Evolutionary conservation across 2,797 vertebrate genomes (phyloP), one percentile per base, ranked within the genome.

Genomic region (Scolopax rusticola): DNA sequence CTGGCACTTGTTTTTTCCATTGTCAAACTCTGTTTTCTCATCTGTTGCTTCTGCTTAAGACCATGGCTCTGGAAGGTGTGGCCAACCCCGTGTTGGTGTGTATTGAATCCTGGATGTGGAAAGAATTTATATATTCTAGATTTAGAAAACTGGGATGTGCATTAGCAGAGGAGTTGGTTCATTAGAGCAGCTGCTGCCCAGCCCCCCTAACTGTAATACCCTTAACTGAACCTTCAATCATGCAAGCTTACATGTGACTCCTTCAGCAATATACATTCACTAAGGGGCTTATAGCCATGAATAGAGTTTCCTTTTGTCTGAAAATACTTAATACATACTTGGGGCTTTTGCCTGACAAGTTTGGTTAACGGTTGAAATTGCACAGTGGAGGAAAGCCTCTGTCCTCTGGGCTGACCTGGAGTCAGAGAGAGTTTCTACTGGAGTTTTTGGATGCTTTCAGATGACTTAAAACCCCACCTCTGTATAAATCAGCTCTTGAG

Each of bases 371-470:
- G 21, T 6, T 61, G 48, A 11, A 40, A 15, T 12, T 27, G 61
- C 20, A 7, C 7, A 2, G 21, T 3, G 40, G 23, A 20, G 53
- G 38, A 25, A 33, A 56, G 36, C 36, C 41, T 27, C n/a, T 2
- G 8, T 61, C n/a, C 85, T 36, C 54, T 4, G 40, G 27, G 20
- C n/a, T 1, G 2, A 9, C 8, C 30, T 1, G 1, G 18, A 9
- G 38, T 2, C 3, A 9, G 16, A 4, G 41, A 21, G 51, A 12
- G 16, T 16, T 38, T 36, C 51, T 59, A 2, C 59, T 23, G 50
- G 15, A 38, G 57, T 30, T 40, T 15, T 28, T 6, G 27, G 1
- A 12, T 17, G 30, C 38, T 45, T 27, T 27, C 56, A 30, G 10
- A 9, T 27, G 3, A 8, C 45, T 33, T 20, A 5, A 25, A n/a